Conservation (phyloP, 2,888 invertebrate species). For the Hermaeophaga mercurialis region DNA sequence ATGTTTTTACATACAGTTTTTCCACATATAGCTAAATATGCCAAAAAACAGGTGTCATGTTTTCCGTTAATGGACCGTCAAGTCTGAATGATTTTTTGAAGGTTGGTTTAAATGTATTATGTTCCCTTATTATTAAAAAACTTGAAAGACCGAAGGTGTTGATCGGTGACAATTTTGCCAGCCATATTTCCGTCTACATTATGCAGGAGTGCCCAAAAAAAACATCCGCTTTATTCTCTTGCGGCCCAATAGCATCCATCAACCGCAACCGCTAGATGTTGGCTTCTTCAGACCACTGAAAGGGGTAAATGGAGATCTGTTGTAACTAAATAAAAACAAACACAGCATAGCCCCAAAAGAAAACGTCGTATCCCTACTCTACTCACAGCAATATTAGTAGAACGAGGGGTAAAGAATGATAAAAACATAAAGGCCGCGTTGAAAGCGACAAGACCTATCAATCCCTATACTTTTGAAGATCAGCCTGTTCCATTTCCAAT, state of each 20-base stretch:
- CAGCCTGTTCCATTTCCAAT: conserved; percentile 12
- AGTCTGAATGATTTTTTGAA: conserved; percentile 1
- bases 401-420: conserved; percentile 18
- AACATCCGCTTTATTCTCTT: no score
- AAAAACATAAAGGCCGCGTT: conserved; percentile 16
- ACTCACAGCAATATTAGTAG: conserved; percentile 13
- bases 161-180: background rate
- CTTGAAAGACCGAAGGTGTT: conserved; percentile 8
- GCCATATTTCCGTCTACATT: no score
- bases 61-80: conserved; percentile 12
- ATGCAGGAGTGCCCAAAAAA: background rate
- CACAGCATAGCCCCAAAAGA: conserved; percentile 14
- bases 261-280: conserved; percentile 4
- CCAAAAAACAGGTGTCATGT: conserved; percentile 11
- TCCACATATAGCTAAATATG: conserved; percentile 8
- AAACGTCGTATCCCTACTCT: conserved; percentile 13
- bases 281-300: background rate
- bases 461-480: conserved; percentile 12
- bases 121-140: background rate
- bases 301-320: background rate
- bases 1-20: conserved; percentile 10
- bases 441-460: conserved; percentile 15
- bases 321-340: conserved; percentile 15
- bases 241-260: conserved; percentile 5
- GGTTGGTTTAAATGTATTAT: conserved; percentile 7